phyloP scores from a whole-genome alignment of 1,140 invertebrate species.

The Drosophila pandora region DNA sequence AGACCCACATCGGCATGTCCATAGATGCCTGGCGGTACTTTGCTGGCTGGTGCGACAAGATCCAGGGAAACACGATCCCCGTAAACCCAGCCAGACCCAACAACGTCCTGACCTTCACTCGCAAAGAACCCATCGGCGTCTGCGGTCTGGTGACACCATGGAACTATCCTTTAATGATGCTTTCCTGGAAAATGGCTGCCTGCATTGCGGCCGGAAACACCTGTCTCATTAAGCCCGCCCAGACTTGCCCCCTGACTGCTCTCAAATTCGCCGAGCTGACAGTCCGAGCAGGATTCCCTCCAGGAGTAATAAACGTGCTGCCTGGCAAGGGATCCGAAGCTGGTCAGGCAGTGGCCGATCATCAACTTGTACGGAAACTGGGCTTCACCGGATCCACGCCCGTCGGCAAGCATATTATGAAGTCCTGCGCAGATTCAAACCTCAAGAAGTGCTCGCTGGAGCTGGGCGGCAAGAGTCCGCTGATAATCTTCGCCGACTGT shows the following conservation, averaged over 20 bases:
- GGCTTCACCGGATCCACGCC: slow-evolving; percentile 97
- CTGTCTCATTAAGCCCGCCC: slow-evolving; percentile 97
- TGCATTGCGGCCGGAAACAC: slow-evolving; percentile 97
- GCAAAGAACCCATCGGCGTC: slow-evolving; percentile 95
- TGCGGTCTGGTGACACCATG: slow-evolving; percentile 98
- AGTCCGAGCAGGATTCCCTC: slow-evolving; percentile 94
- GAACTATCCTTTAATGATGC: slow-evolving; percentile 99
- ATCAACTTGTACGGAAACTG: slow-evolving; percentile 93
- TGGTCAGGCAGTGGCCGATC: slow-evolving; percentile 94
- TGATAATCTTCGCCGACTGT: slow-evolving; percentile 96
- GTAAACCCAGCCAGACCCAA: slow-evolving; percentile 95
- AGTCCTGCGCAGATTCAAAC: slow-evolving; percentile 93
- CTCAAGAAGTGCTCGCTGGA: slow-evolving; percentile 97
- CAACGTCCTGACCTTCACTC: slow-evolving; percentile 91
- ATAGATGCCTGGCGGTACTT: slow-evolving; percentile 97
- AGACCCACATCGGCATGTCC: slow-evolving; percentile 97
- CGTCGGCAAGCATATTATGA: slow-evolving; percentile 92
- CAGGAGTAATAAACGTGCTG: slow-evolving; percentile 97
- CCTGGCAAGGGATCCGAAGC: slow-evolving; percentile 91
- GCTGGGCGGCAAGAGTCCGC: slow-evolving; percentile 97
- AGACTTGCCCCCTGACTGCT: slow-evolving; percentile 95
- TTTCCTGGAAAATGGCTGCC: slow-evolving; percentile 99
- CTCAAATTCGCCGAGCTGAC: slow-evolving; percentile 96
- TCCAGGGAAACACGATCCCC: slow-evolving; percentile 95
- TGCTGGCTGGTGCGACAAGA: slow-evolving; percentile 98